phyloP scores from a whole-genome alignment of 2,113 vertebrate species.

The Pterocles gutturalis region DNA sequence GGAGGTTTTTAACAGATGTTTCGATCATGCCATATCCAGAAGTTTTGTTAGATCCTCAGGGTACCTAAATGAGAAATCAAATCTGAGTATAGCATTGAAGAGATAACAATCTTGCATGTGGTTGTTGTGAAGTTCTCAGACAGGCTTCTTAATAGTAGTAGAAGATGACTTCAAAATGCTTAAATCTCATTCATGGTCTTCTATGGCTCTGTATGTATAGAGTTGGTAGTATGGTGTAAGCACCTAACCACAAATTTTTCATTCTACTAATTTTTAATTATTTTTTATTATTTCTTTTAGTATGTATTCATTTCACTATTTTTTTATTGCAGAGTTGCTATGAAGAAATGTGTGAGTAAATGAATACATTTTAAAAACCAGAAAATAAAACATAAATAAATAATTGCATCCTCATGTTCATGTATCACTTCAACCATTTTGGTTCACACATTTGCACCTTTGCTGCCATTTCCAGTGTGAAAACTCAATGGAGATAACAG shows the following conservation, averaged over 20 bases:
- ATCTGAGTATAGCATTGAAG: background rate
- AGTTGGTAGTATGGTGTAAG: background rate
- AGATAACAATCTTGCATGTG: background rate
- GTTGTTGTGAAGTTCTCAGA: background rate
- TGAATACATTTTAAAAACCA: background rate
- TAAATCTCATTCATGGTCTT: background rate
- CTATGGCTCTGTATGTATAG: background rate
- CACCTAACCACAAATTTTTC: background rate
- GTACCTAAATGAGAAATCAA: background rate
- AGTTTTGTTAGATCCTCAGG: background rate
- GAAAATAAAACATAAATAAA: background rate
- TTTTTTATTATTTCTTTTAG: too few species aligned
- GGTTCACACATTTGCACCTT: background rate
- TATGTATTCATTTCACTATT: background rate
- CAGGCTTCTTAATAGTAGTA: background rate
- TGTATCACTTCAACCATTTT: background rate
- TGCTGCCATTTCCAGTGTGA: background rate
- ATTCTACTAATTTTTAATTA: background rate
- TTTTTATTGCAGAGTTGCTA: background rate
- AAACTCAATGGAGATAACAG: background rate
- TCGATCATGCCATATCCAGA: background rate
- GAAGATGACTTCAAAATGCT: background rate
- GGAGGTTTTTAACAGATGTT: background rate
- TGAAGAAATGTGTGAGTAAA: background rate
- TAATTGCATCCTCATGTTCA: background rate